phyloP scores from a whole-genome alignment of 2,797 vertebrate genomes.

The Ataeniobius toweri region DNA sequence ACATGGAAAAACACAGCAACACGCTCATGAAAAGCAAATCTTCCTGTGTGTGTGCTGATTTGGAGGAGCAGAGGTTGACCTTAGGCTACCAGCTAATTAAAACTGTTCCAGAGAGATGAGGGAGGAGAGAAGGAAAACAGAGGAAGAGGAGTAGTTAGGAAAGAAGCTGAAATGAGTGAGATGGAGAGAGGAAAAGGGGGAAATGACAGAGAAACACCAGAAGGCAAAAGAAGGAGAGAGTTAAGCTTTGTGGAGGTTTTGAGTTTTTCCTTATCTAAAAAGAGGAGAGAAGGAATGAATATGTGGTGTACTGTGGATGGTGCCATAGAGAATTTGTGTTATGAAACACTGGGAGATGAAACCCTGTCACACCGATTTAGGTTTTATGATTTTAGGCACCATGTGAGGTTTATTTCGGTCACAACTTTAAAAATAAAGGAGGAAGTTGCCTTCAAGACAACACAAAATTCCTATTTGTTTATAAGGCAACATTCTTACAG shows the following conservation, averaged over 20 bases:
- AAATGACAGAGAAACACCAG: slow-evolving; percentile 35
- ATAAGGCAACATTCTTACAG: not conserved
- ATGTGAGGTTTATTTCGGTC: not conserved
- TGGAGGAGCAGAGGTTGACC: slow-evolving; percentile 73
- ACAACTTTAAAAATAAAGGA: not conserved
- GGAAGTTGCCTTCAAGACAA: not conserved
- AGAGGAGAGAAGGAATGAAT: not conserved
- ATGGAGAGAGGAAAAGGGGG: slow-evolving; percentile 10
- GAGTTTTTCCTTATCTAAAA: slow-evolving; percentile 15
- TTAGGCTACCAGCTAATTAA: slow-evolving; percentile 77
- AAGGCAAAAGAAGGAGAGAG: slow-evolving; percentile 32
- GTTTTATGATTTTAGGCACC: not conserved
- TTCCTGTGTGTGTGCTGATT: slow-evolving; percentile 32
- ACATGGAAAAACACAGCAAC: slow-evolving; percentile 15
- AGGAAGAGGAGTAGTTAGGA: slow-evolving; percentile 34
- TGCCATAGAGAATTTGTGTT: not conserved
- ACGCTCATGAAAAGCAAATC: slow-evolving; percentile 13
- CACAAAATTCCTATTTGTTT: not conserved
- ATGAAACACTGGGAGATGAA: not conserved
- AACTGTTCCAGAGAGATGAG: slow-evolving; percentile 68
- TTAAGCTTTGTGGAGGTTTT: slow-evolving; percentile 19
- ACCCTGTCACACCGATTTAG: not conserved
- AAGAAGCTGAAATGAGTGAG: slow-evolving; percentile 38
- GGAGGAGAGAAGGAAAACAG: slow-evolving; percentile 47
- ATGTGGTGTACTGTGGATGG: not conserved